Base-by-base conservation (phyloP, 2,797 vertebrate species). In the Onychomys torridus region DNA sequence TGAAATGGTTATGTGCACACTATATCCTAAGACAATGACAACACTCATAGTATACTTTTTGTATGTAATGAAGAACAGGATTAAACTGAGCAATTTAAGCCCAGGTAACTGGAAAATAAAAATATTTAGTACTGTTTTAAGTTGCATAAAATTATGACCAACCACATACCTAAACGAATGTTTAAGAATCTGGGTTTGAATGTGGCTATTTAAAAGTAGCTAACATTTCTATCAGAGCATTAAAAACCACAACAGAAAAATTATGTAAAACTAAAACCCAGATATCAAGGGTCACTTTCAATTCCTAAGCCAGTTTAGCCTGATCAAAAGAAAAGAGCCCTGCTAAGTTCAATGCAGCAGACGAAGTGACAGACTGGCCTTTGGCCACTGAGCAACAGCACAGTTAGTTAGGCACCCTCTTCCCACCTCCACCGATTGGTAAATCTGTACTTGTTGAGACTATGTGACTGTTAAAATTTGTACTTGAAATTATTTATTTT, bases 91-190 rank as follows among this genome's bases (percentile, higher is more conserved):
- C 46, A 89, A 92, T 43, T 90, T 94, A 93, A 95, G 95, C 43
- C 86, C 52, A 49, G 21, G 89, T 4, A 71, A 37, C 3, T 83
- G 43, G 73, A 89, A 17, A 93, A 67, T 21, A 40, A 93, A 95
- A 91, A 81, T 19, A 91, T 61, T 86, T 37, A 93, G 75, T 12
- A 49, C 46, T 46, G 32, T 46, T 59, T 89, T 61, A 88, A 32
- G 34, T 89, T 93, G 25, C 69, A 55, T 83, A 65, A 96, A 94
- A 90, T 82, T 92, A 75, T 10, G 27, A 40, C 93, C 69, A 81
- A 78, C 43, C 55, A 90, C 16, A 89, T 73, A 84, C 69, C 75
- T 81, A 93, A 96, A n/a, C 75, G 52, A 95, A 89, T 95, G 88
- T 67, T 21, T 90, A 79, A 78, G 23, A 94, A 49, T 76, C 25